Evolutionary conservation across 2,797 vertebrate genomes (phyloP), one percentile per base, ranked within the genome.

Genomic region (Linurgus olivaceus): DNA sequence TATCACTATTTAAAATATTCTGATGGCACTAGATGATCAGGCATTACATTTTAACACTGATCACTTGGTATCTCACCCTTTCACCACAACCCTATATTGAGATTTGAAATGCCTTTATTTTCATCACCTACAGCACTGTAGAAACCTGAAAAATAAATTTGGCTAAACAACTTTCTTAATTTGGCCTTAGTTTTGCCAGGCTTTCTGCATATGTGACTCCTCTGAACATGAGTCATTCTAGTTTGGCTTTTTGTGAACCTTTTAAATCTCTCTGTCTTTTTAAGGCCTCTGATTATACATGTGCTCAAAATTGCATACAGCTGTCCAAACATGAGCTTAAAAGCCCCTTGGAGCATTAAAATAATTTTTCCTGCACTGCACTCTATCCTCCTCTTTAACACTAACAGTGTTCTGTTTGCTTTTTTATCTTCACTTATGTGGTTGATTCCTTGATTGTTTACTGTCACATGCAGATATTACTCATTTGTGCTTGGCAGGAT

Each of bases 311-410:
- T 93, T 94, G 91, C 78, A 80, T 45, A 80, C 92, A 97, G 96
- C 92, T 96, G 96, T 94, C 68, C 84, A 97, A 97, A 97, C 78
- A 95, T 45, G 84, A 75, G 66, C 51, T 86, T 86, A 84, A 95
- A 96, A 94, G 55, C 38, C 67, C 78, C 70, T 73, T 33, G 42
- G 85, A 63, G 72, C 48, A 74, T 58, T 91, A 93, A 92, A 95
- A 86, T 71, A 78, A 83, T 94, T 94, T 96, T 66, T 79, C 51
- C 61, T 55, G 40, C 26, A 31, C 71, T 88, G 51, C 70, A 61
- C 24, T 81, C 77, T 54, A 28, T 61, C 59, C 33, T 81, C 28
- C 61, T 84, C n/a, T 55, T 88, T 81, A 85, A 92, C 45, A 80
- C 59, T 83, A 88, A 68, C 40, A 77, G 20, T 42, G 26, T 44